These are phyloP conservation scores for Embiotoca jacksoni DNA, from an alignment of 2,113 vertebrate species.

Conservation along the genomic window DNA sequence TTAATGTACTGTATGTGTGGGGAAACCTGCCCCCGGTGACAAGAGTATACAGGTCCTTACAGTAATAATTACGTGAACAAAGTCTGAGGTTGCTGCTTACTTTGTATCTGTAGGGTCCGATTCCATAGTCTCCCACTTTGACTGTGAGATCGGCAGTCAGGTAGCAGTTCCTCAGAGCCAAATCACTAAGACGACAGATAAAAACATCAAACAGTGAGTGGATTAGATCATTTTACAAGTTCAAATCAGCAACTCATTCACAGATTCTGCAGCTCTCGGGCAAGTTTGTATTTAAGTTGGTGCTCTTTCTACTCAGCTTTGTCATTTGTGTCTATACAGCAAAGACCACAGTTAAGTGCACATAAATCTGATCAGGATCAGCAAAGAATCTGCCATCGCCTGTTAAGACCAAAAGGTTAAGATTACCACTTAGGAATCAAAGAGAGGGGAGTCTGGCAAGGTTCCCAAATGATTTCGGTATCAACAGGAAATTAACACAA, in stretches of 20 bases:
- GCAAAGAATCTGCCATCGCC: too few relatives aligned
- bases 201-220: slow-evolving; percentile 20
- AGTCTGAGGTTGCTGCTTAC: slow-evolving; percentile 78
- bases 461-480: slow-evolving; percentile 28
- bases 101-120: slow-evolving; percentile 94
- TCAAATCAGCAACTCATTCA: background rate
- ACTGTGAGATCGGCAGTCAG: slow-evolving; percentile 95
- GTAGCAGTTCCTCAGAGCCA: slow-evolving; percentile 96
- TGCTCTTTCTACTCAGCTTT: background rate
- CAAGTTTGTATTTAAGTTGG: background rate
- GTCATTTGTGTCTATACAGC: slow-evolving; percentile 1
- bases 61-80: background rate
- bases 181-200: slow-evolving; percentile 85
- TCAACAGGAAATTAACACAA: slow-evolving; percentile 13
- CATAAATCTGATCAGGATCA: too few relatives aligned
- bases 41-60: background rate
- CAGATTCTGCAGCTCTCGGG: background rate
- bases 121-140: slow-evolving; percentile 97
- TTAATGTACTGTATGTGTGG: too few relatives aligned
- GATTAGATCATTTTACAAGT: background rate
- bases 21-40: background rate
- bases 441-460: background rate
- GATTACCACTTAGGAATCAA: too few relatives aligned
- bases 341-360: background rate
- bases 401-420: too few relatives aligned